Evolutionary conservation across 2,113 vertebrate genomes (phyloP).

Genomic region (Phaetusa simplex): DNA sequence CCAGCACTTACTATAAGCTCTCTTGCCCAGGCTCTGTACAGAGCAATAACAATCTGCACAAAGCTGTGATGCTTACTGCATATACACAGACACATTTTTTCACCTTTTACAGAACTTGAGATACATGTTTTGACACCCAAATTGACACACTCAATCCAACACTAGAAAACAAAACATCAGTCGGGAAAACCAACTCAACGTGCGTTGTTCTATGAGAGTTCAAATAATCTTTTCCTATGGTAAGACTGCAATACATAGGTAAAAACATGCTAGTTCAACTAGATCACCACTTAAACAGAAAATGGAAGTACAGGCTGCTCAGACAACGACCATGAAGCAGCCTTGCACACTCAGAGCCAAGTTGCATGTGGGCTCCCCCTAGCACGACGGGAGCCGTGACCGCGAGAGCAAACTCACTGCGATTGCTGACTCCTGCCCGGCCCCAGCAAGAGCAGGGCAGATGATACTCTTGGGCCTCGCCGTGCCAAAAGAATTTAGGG

Average conservation of each 20-base stretch:
- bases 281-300: background rate
- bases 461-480: background rate
- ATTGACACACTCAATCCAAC: background rate
- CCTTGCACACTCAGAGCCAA: background rate
- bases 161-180: background rate
- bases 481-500: background rate
- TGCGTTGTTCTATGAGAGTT: background rate
- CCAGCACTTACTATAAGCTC: background rate
- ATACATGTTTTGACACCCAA: background rate
- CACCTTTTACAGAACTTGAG: background rate
- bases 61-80: background rate
- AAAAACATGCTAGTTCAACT: background rate
- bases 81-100: background rate
- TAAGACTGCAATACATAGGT: background rate
- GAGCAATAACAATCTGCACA: background rate
- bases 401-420: background rate
- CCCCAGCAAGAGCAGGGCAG: background rate
- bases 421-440: background rate
- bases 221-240: background rate
- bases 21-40: background rate
- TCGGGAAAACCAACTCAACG: background rate
- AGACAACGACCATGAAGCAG: background rate
- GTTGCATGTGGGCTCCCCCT: background rate
- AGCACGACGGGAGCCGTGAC: background rate
- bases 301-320: background rate